Percentiles rank a stretch among this genome's conserved stretches.
Conservation (phyloP, 1,140 invertebrate genomes). For the Anastrepha ludens region DNA sequence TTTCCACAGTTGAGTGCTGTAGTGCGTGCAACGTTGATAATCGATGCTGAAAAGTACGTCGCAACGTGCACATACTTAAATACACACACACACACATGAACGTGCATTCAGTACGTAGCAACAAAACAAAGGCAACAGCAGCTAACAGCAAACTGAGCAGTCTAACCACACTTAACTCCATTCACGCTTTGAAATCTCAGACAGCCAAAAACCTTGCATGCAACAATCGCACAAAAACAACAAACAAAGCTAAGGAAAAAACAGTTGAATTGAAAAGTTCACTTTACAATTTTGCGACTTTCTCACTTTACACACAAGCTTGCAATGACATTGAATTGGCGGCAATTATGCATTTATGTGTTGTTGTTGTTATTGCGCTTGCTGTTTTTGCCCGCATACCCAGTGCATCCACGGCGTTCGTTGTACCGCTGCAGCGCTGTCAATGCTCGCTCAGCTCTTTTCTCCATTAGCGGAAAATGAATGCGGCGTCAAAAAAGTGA, state of each 20-base stretch:
- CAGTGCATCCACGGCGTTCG: neutral
- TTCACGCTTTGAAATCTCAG: slow-evolving; percentile 1
- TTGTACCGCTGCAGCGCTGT: slow-evolving; percentile 26
- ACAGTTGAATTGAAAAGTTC: neutral
- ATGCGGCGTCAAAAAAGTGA: slow-evolving; percentile 37
- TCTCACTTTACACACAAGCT: neutral
- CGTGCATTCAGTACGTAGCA: neutral
- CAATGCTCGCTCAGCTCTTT: neutral
- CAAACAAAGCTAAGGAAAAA: neutral
- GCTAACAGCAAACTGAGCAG: neutral
- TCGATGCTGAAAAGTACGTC: slow-evolving; percentile 11
- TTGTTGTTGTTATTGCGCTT: neutral
- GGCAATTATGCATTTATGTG: neutral
- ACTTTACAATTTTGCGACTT: slow-evolving; percentile 38
- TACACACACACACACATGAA: neutral
- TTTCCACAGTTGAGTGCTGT: neutral
- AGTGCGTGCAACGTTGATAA: slow-evolving; percentile 5
- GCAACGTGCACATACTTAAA: neutral
- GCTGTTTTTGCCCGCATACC: neutral
- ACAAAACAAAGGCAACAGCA: neutral
- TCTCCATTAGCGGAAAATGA: slow-evolving; percentile 16
- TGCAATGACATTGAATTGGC: slow-evolving; percentile 37
- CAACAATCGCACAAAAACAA: neutral
- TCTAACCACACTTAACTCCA: slow-evolving; percentile 10
- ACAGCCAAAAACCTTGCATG: slow-evolving; percentile 5